Percentiles rank a stretch among this genome's conserved stretches.
These are phyloP conservation scores for Acanthosepion lycidas DNA, from an alignment of 2,888 invertebrate species.

Conservation along the genomic window DNA sequence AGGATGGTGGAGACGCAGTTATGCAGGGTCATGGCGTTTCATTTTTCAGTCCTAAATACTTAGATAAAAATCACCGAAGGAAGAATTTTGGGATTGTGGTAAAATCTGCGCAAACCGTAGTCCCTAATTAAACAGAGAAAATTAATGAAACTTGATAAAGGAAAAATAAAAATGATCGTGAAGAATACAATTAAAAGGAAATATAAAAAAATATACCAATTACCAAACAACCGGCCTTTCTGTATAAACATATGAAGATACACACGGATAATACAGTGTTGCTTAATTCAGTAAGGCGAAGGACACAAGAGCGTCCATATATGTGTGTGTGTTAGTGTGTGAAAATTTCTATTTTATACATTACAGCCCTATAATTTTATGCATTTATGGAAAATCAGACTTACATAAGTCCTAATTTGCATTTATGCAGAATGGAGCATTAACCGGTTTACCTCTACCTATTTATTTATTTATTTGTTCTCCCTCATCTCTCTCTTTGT, in stretches of 20 bases:
- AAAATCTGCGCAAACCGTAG: neutral
- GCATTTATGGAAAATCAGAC: neutral
- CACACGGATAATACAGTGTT: neutral
- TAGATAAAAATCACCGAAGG: neutral
- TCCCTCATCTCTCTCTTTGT: too few relatives aligned
- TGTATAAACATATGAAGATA: neutral
- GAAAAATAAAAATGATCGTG: too few relatives aligned
- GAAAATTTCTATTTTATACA: too few relatives aligned
- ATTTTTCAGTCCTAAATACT: neutral
- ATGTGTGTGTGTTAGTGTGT: too few relatives aligned
- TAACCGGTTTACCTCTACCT: neutral
- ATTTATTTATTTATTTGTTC: too few relatives aligned
- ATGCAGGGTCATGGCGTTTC: neutral
- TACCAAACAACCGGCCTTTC: neutral
- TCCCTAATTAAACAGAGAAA: neutral
- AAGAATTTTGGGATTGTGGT: neutral
- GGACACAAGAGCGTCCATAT: neutral
- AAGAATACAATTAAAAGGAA: neutral
- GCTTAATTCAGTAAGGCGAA: neutral
- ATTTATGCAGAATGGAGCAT: neutral
- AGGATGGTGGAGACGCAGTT: neutral
- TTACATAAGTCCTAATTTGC: neutral
- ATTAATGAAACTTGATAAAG: neutral
- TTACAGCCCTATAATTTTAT: too few relatives aligned
- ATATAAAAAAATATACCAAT: too few relatives aligned